Conservation (phyloP, 2,888 invertebrate species). For the Drosophila vallismaia region DNA sequence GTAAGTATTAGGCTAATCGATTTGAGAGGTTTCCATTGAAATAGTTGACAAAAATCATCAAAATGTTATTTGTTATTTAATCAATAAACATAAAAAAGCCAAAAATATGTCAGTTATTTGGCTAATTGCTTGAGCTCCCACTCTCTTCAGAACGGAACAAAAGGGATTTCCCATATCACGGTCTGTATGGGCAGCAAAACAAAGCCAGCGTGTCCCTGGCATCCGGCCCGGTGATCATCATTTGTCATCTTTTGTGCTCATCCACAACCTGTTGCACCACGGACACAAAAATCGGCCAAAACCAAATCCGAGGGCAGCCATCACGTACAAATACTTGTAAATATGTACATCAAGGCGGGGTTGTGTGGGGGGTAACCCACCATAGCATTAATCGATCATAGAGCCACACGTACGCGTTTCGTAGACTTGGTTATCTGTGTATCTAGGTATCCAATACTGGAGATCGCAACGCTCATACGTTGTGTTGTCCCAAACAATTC, state of each 20-base stretch:
- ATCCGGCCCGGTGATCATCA: slow-evolving; percentile 30
- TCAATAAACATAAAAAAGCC: neutral
- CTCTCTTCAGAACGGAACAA: slow-evolving; percentile 24
- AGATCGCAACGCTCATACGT: slow-evolving; percentile 57
- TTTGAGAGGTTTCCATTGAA: too few species aligned
- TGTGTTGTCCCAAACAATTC: slow-evolving; percentile 72
- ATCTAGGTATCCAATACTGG: neutral
- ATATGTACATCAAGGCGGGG: neutral
- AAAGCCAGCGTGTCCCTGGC: slow-evolving; percentile 24
- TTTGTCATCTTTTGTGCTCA: slow-evolving; percentile 44
- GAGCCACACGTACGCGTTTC: slow-evolving; percentile 21
- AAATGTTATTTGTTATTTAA: neutral
- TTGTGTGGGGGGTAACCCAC: slow-evolving; percentile 7
- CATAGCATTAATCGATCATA: slow-evolving; percentile 35
- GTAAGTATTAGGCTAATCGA: too few species aligned
- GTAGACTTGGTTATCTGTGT: neutral
- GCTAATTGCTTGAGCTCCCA: slow-evolving; percentile 23
- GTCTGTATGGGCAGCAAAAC: slow-evolving; percentile 30
- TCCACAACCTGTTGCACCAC: slow-evolving; percentile 45
- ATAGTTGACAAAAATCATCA: too few species aligned
- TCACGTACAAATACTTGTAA: slow-evolving; percentile 24
- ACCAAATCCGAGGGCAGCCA: slow-evolving; percentile 11
- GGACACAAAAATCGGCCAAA: slow-evolving; percentile 17
- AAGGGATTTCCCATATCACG: neutral
- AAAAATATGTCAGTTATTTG: slow-evolving; percentile 1